These are phyloP conservation scores for Scaptomyza reducta DNA, from an alignment of 2,888 invertebrate genomes.

Conservation along the genomic window DNA sequence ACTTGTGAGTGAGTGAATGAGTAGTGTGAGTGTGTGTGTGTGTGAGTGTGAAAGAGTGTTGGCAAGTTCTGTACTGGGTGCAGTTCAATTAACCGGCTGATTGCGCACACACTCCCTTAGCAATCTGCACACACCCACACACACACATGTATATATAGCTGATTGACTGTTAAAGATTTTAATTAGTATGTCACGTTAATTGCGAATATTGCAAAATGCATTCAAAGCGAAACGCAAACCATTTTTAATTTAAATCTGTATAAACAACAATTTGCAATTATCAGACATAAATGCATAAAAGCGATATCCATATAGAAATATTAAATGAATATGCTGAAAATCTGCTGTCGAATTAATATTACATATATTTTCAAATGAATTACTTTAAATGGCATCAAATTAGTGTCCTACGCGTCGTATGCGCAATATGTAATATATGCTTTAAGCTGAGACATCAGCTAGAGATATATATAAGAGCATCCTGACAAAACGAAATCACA, in stretches of 20 bases:
- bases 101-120: conserved; percentile 60
- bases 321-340: conserved; percentile 9
- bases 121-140: conserved; percentile 46
- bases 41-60: conserved; percentile 22
- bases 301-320: no score
- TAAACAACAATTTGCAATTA: no score
- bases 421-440: no score
- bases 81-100: conserved; percentile 77
- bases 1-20: no score
- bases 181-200: conserved; percentile 66
- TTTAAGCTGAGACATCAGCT: no score
- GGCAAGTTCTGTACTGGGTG: conserved; percentile 55
- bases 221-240: conserved; percentile 5
- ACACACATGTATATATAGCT: background rate
- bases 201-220: conserved; percentile 35
- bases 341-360: conserved; percentile 6
- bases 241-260: conserved; percentile 24
- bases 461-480: no score
- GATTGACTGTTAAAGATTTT: conserved; percentile 47
- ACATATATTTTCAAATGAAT: no score
- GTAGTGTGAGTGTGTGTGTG: conserved; percentile 11
- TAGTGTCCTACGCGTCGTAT: no score
- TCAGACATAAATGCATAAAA: conserved; percentile 9
- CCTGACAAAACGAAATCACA: background rate
- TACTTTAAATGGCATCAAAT: no score